Evolutionary conservation across 2,113 vertebrate species (phyloP).

Genomic region (Aythya baeri): DNA sequence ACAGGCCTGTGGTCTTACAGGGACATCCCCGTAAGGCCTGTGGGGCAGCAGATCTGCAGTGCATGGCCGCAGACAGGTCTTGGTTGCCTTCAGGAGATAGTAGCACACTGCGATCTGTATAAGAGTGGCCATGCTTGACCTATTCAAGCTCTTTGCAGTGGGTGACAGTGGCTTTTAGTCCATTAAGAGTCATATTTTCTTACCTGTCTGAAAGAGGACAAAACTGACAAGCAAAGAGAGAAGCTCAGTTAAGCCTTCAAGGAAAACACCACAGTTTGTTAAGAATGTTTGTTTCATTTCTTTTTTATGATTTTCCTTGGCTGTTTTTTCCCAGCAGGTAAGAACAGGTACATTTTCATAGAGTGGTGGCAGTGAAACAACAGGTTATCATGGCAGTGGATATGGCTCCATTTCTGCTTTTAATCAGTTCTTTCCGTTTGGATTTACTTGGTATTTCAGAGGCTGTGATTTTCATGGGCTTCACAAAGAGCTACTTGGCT

Average conservation of each 20-base stretch:
- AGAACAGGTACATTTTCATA: not conserved
- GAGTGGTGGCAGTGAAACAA: rapidly evolving
- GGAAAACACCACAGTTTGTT: not conserved
- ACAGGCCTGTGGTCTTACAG: rapidly evolving
- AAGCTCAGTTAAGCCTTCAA: not conserved
- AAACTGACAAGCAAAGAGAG: not conserved
- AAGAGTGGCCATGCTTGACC: not conserved
- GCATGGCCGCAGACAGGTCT: not conserved
- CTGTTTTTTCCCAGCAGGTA: not conserved
- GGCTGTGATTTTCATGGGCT: not conserved
- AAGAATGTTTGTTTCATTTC: not conserved
- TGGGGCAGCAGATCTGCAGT: not conserved
- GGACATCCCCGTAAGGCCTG: no score
- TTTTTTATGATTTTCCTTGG: not conserved
- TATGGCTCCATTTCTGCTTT: not conserved
- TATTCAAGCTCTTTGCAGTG: not conserved
- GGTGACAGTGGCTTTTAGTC: not conserved
- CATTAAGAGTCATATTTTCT: not conserved
- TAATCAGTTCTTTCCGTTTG: not conserved
- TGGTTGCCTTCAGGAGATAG: not conserved
- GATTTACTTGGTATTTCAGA: not conserved
- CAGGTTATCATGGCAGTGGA: not conserved
- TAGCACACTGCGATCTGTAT: not conserved
- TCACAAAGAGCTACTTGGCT: not conserved
- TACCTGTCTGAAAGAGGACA: not conserved